Evolutionary conservation across 2,113 vertebrate genomes (phyloP).

Genomic region (Enhydra lutris): DNA sequence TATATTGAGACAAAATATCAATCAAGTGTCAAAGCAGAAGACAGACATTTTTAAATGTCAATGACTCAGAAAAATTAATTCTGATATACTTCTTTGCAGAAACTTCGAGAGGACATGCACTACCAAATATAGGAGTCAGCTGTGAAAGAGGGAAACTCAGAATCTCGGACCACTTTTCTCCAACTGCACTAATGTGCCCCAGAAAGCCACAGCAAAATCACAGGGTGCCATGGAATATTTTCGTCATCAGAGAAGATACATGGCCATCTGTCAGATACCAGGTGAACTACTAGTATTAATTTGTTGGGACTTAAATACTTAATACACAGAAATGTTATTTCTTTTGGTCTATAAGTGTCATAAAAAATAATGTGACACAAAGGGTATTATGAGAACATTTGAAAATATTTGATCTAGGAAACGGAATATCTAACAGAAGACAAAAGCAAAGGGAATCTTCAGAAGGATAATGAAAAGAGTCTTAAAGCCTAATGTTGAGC

Average conservation of each 20-base stretch:
- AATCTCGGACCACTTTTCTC: neutral
- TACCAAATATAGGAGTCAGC: neutral
- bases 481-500: neutral
- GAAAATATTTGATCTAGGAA: neutral
- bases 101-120: neutral
- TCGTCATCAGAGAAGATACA: neutral
- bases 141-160: neutral
- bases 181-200: neutral
- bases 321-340: neutral
- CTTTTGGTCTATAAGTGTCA: neutral
- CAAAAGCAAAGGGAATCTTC: neutral
- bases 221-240: neutral
- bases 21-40: neutral
- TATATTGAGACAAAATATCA: neutral
- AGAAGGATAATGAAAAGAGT: neutral
- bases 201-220: neutral
- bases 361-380: neutral
- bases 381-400: neutral
- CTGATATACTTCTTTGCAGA: neutral
- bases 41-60: neutral
- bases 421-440: neutral
- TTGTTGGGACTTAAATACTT: neutral
- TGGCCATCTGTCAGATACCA: neutral
- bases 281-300: neutral
- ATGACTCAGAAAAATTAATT: neutral